These are phyloP conservation scores for Potamarius usumacintae DNA, from an alignment of 2,113 vertebrate species.

Conservation along the genomic window DNA sequence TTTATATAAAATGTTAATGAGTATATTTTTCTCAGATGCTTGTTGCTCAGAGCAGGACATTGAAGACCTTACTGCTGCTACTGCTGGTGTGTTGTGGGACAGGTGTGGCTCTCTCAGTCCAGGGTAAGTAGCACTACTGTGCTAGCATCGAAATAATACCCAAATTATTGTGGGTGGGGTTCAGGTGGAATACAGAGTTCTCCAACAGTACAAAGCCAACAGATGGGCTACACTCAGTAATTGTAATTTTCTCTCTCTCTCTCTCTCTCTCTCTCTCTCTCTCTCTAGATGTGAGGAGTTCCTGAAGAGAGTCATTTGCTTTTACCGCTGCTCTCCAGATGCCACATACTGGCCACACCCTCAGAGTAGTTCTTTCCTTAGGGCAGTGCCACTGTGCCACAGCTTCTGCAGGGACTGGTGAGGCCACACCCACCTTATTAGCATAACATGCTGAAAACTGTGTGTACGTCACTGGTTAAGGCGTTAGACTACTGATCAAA, in stretches of 20 bases:
- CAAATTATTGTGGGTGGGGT: too few species aligned
- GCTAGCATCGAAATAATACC: too few species aligned
- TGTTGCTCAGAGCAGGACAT: conserved; percentile 70
- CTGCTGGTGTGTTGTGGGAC: conserved; percentile 66
- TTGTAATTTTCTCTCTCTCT: neutral
- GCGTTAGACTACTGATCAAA: neutral
- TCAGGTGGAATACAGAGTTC: too few species aligned
- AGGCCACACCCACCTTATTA: conserved; percentile 45
- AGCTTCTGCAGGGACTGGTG: conserved; percentile 84
- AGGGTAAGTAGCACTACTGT: conserved; percentile 65
- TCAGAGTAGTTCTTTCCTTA: conserved; percentile 63
- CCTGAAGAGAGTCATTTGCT: conserved; percentile 71
- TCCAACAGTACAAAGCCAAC: neutral
- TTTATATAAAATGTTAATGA: neutral
- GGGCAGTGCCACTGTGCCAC: conserved; percentile 77
- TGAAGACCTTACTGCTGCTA: conserved; percentile 63
- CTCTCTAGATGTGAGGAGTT: conserved; percentile 67
- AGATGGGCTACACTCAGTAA: neutral
- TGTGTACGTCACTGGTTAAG: too few species aligned
- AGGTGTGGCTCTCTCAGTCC: conserved; percentile 72
- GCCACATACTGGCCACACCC: conserved; percentile 74
- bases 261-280: neutral
- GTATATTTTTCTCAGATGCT: conserved; percentile 59
- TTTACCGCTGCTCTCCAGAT: conserved; percentile 78
- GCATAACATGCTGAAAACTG: neutral